A percentile compares a stretch with the other conserved stretches of the same genome.
Evolutionary conservation across 2,113 vertebrate genomes (phyloP).

Genomic region (Peromyscus maniculatus): DNA sequence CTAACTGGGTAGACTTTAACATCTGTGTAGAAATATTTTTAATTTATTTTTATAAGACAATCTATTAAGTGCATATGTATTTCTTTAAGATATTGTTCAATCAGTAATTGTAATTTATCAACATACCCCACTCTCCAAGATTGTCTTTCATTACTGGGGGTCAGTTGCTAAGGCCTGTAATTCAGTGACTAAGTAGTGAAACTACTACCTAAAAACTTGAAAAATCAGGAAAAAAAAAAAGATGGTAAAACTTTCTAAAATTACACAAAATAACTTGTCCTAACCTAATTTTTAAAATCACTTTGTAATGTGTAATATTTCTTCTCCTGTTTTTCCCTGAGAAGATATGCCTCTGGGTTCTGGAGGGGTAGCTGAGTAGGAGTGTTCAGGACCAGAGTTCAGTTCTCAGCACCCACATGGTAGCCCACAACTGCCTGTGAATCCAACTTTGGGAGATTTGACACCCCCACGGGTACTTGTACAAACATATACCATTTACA

Average conservation of each 20-base stretch:
- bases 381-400: background rate
- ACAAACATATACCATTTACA: background rate
- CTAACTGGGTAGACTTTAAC: background rate
- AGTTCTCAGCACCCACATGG: background rate
- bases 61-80: background rate
- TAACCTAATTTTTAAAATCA: background rate
- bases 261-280: background rate
- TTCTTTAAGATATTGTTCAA: background rate
- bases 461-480: background rate
- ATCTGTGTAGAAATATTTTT: background rate
- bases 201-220: slow-evolving; percentile 1
- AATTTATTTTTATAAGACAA: background rate
- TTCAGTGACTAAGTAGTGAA: background rate
- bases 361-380: background rate
- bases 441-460: background rate
- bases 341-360: background rate
- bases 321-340: background rate
- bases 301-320: slow-evolving; percentile 3
- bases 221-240: background rate
- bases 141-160: background rate
- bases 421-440: background rate
- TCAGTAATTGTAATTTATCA: slow-evolving; percentile 18
- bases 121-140: background rate
- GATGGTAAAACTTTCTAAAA: background rate
- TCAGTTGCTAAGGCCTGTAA: background rate